Percentiles rank a stretch among this genome's conserved stretches.
These are phyloP conservation scores for Oceanodroma leucorhoa DNA, from an alignment of 2,797 vertebrate genomes.

Conservation along the genomic window DNA sequence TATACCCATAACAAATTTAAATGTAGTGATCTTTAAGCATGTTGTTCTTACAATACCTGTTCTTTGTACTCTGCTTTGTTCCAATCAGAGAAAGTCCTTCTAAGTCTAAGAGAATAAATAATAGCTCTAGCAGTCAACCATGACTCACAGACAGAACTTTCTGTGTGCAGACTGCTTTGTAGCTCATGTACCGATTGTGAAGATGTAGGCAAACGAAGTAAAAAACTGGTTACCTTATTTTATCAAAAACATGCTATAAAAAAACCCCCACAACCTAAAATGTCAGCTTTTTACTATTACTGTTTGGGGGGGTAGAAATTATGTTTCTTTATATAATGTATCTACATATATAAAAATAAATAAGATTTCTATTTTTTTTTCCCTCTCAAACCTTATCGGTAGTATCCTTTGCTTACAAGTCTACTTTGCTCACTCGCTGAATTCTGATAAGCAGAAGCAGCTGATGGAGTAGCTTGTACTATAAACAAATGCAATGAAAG, in stretches of 20 bases:
- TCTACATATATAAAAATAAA: neutral
- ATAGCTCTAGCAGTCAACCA: neutral
- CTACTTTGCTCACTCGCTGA: neutral
- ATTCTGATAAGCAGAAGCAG: conserved; percentile 1
- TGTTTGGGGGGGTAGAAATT: neutral
- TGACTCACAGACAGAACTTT: neutral
- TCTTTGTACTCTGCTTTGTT: neutral
- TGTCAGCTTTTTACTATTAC: neutral
- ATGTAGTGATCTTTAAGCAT: neutral
- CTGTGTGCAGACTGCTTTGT: neutral
- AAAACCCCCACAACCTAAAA: neutral
- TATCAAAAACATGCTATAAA: neutral
- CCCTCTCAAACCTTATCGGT: neutral
- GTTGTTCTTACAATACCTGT: neutral
- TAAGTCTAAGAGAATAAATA: neutral
- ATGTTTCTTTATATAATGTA: neutral
- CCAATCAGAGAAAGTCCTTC: neutral
- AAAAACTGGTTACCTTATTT: neutral
- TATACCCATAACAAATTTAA: neutral
- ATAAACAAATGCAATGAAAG: neutral
- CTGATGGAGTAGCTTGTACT: neutral
- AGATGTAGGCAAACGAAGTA: neutral
- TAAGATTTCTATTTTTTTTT: rapidly evolving
- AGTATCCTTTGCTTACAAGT: neutral
- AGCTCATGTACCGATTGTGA: neutral